A percentile compares a stretch with the other conserved stretches of the same genome.
Evolutionary conservation across 2,113 vertebrate genomes (phyloP).

Genomic region (Brachirus orientalis): DNA sequence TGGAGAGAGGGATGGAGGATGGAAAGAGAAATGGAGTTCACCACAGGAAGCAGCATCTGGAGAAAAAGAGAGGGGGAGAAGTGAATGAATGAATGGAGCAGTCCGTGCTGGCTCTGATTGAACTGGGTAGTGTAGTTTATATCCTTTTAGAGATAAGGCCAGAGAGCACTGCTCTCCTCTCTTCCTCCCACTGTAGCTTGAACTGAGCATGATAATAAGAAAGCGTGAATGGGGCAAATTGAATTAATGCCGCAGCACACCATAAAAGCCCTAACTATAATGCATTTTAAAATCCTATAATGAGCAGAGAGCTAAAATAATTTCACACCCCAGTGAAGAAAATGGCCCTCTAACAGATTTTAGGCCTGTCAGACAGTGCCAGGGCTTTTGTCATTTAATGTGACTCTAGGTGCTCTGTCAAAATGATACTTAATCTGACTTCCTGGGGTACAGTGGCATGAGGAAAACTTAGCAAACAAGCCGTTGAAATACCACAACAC

Average conservation of each 20-base stretch:
- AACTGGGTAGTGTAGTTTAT: constrained; percentile 77
- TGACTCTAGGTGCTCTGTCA: constrained; percentile 63
- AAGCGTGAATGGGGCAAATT: constrained; percentile 80
- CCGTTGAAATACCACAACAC: constrained; percentile 37
- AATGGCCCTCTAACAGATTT: constrained; percentile 74
- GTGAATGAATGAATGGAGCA: constrained; percentile 66
- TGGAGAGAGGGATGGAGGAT: constrained; percentile 55
- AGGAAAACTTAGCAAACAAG: constrained; percentile 36
- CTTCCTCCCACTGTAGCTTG: constrained; percentile 71
- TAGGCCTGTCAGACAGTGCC: constrained; percentile 65
- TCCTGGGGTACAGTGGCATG: constrained; percentile 29
- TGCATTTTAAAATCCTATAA: constrained; percentile 83
- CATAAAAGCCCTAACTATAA: constrained; percentile 80
- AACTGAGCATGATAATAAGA: constrained; percentile 73
- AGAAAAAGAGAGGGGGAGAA: constrained; percentile 46
- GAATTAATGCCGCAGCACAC: constrained; percentile 79
- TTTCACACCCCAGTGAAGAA: constrained; percentile 80
- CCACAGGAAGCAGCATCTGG: constrained; percentile 60
- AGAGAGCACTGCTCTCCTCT: constrained; percentile 69
- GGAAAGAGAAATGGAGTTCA: constrained; percentile 68
- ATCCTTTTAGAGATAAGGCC: constrained; percentile 76
- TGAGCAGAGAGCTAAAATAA: constrained; percentile 82
- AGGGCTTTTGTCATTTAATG: constrained; percentile 69
- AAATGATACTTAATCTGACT: constrained; percentile 63
- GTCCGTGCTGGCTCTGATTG: constrained; percentile 63